Evolutionary conservation across 2,888 invertebrate species (phyloP), one percentile per base, ranked within the genome.

Genomic region (Sarcophaga carnaria): DNA sequence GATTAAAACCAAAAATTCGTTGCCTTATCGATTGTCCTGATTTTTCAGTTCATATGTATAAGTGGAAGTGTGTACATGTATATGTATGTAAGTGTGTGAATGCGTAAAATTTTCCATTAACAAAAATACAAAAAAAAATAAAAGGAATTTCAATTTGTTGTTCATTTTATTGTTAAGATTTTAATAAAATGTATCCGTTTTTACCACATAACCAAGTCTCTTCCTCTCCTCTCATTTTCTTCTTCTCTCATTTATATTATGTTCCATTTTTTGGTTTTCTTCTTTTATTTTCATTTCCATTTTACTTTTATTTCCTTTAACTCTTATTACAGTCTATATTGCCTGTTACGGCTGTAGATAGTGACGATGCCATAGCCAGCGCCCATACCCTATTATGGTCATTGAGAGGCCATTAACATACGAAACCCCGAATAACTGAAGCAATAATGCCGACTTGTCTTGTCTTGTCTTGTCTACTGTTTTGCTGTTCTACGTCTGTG

Each of bases 341-440:
- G 78, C 72, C 74, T 69, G 49, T 83, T 64, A 70, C 66, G 62
- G 66, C 69, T 64, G 60, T 45, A 25, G 72, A 54, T 60, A 63
- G 47, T 83, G 78, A 70, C 75, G 45, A 67, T 81, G 60, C n/a
- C 59, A n/a, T 59, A 59, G 71, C 47, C 77, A 37, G 37, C 37
- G 37, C 37, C 37, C 72, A 45, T 45, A n/a, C 37, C 45, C 25
- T 79, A 79, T 79, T 75, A 81, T 74, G 83, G 82, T 83, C 83
- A 83, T 77, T 86, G 60, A 70, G 77, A 69, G 80, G 70, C 83
- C 84, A 87, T 87, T 87, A 87, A 87, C 86, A 87, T 84, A 84
- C 37, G 37, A 37, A 37, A 37, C 37, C 37, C 10, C 37, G 37
- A 37, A 37, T 37, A 37, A 79, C 83, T 78, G 59, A 70, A 69